Conservation (phyloP, 2,797 vertebrate species). For the Chiloscyllium punctatum region DNA sequence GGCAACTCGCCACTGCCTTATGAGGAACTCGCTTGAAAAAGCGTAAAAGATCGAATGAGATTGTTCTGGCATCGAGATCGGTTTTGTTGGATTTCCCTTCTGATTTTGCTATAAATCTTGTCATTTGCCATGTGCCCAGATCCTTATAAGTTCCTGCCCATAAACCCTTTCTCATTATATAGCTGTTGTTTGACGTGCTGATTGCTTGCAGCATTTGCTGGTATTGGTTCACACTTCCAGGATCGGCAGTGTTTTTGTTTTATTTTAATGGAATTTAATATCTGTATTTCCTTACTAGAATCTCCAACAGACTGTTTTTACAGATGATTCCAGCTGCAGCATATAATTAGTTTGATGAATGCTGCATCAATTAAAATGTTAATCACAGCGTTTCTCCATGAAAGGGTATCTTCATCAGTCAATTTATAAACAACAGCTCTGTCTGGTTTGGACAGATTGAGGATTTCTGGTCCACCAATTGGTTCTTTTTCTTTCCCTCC, state of each 20-base stretch:
- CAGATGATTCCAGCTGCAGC: background rate
- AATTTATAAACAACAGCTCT: background rate
- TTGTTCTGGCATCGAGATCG: too few species aligned
- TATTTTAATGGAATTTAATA: background rate
- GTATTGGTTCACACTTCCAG: background rate
- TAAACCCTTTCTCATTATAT: background rate
- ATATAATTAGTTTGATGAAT: background rate
- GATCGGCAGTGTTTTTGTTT: background rate
- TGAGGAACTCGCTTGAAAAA: too few species aligned
- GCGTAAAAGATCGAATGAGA: too few species aligned
- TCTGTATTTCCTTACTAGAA: background rate
- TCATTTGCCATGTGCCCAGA: too few species aligned
- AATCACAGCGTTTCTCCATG: background rate
- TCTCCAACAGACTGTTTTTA: background rate
- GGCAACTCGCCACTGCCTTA: too few species aligned
- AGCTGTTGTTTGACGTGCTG: background rate
- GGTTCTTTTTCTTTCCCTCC: background rate
- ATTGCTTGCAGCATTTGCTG: background rate
- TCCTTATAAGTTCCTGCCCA: too few species aligned
- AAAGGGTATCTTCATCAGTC: background rate
- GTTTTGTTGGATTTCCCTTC: too few species aligned
- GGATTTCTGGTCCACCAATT: background rate
- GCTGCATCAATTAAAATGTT: conserved; percentile 13
- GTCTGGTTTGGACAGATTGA: background rate
- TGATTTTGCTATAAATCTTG: too few species aligned